Evolutionary conservation across 2,113 vertebrate genomes (phyloP).

Genomic region (Leptodactylus fuscus): DNA sequence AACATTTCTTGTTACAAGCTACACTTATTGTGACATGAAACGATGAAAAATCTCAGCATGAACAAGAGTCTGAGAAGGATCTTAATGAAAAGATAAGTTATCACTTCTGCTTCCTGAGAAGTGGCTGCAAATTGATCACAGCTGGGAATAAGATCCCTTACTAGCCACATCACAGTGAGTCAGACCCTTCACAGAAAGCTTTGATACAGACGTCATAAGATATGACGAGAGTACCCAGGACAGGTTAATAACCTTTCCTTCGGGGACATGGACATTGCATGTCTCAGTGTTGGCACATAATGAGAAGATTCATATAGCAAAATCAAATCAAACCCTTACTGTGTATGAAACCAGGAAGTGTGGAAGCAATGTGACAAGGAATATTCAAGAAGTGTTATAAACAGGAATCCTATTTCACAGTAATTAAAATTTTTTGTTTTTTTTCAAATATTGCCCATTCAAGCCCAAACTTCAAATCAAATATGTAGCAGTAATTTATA

Average conservation of each 20-base stretch:
- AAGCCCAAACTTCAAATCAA: too few relatives aligned
- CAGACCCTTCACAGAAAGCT: neutral
- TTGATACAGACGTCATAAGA: constrained; percentile 1
- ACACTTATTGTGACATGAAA: neutral
- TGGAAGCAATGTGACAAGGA: neutral
- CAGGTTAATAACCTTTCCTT: neutral
- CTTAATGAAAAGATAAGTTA: neutral
- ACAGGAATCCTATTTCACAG: too few relatives aligned
- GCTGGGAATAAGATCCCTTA: neutral
- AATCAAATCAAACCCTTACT: constrained; percentile 7
- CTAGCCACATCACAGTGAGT: neutral
- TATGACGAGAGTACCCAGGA: constrained; percentile 13
- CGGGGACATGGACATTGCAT: neutral
- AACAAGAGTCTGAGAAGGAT: neutral
- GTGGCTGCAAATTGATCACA: constrained; percentile 11
- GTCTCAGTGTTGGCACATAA: neutral
- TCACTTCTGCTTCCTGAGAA: neutral
- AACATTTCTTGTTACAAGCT: neutral
- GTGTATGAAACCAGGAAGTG: neutral
- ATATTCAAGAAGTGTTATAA: neutral
- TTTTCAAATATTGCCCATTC: too few relatives aligned
- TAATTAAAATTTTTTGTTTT: too few relatives aligned
- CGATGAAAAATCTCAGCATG: neutral
- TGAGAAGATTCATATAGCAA: neutral
- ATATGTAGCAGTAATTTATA: too few relatives aligned